Percentiles rank a stretch among this genome's conserved stretches.
phyloP scores from a whole-genome alignment of 2,797 vertebrate genomes.

The Knipowitschia caucasica region DNA sequence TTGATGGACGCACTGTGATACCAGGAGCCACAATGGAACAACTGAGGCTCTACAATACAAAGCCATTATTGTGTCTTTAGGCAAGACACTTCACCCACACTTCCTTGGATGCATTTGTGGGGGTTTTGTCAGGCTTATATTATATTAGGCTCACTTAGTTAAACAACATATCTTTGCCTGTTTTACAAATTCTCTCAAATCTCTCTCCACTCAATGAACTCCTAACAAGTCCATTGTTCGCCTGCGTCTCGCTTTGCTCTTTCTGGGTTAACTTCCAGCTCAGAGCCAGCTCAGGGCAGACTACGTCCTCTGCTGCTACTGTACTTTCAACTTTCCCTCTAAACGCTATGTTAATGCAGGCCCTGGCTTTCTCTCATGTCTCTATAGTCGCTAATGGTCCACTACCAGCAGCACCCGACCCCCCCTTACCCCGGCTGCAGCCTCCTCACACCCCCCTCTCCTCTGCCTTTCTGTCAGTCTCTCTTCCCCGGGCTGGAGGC shows the following conservation, averaged over 20 bases:
- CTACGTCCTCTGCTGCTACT: slow-evolving; percentile 14
- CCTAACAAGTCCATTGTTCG: not conserved
- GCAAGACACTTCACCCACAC: too few species aligned
- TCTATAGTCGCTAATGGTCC: slow-evolving; percentile 64
- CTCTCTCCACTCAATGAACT: not conserved
- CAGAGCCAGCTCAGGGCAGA: not conserved
- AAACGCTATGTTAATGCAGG: slow-evolving; percentile 27
- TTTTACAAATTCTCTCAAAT: not conserved
- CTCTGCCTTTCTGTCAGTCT: slow-evolving; percentile 19
- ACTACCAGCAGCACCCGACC: slow-evolving; percentile 10
- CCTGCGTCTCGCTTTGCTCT: not conserved
- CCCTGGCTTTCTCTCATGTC: slow-evolving; percentile 43
- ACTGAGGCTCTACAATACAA: too few species aligned
- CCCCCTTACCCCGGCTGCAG: slow-evolving; percentile 16
- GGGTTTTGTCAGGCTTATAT: too few species aligned
- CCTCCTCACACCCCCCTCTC: slow-evolving; percentile 28
- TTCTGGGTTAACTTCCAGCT: slow-evolving; percentile 19
- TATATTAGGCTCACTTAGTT: too few species aligned
- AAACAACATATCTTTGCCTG: too few species aligned
- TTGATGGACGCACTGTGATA: too few species aligned
- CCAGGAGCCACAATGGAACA: too few species aligned
- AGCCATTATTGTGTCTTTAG: too few species aligned
- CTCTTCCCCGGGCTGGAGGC: slow-evolving; percentile 70
- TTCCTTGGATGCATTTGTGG: too few species aligned
- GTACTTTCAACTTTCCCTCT: slow-evolving; percentile 20